Conservation (phyloP, 2,888 invertebrate species). For the Caenorhabditis angaria region DNA sequence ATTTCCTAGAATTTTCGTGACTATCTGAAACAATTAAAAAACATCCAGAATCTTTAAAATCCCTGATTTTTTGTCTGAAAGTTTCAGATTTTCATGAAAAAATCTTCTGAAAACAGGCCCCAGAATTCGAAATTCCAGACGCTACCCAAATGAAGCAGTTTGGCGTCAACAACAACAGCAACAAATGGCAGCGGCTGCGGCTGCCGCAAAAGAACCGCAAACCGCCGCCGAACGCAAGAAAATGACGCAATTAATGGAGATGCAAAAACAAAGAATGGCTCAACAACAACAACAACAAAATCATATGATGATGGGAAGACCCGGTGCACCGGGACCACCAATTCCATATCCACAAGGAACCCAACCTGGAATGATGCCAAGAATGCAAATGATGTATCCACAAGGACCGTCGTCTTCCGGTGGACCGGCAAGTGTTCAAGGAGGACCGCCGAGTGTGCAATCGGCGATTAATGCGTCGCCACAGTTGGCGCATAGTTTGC, state of each 20-base stretch:
- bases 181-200: slow-evolving; percentile 13
- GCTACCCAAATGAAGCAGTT: background rate
- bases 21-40: no score
- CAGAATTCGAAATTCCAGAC: background rate
- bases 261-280: slow-evolving; percentile 16
- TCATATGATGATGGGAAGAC: background rate
- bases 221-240: slow-evolving; percentile 16
- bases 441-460: background rate
- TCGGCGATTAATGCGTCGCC: slow-evolving; percentile 6
- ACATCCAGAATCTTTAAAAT: no score
- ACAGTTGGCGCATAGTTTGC: slow-evolving; percentile 9
- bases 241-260: slow-evolving; percentile 12
- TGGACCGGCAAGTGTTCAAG: background rate
- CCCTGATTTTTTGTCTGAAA: no score
- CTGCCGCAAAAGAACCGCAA: background rate
- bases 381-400: slow-evolving; percentile 3
- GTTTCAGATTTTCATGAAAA: no score
- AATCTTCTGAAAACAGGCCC: no score
- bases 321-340: background rate
- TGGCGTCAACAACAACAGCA: slow-evolving; percentile 6
- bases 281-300: slow-evolving; percentile 18
- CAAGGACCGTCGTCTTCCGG: background rate
- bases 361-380: background rate
- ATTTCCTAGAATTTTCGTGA: no score
- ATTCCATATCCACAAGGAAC: background rate